Percentiles rank a stretch among this genome's conserved stretches.
Conservation (phyloP, 1,140 invertebrate species). For the Zaprionus nigranus region DNA sequence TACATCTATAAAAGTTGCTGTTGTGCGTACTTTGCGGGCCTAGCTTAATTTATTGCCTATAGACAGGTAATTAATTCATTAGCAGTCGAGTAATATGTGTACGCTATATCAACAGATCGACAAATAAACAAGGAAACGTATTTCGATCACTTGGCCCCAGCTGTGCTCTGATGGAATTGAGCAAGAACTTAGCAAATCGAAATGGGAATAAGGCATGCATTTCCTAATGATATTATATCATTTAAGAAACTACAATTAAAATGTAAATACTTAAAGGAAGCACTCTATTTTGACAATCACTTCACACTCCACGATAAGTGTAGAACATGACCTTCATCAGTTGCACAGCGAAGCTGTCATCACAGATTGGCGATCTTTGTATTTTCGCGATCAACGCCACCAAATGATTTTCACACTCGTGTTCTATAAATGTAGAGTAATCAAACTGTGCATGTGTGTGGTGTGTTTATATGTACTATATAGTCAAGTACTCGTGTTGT, state of each 20-base stretch:
- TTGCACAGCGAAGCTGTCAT: conserved; percentile 24
- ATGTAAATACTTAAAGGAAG: conserved; percentile 8
- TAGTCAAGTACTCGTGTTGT: not conserved
- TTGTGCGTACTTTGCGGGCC: conserved; percentile 15
- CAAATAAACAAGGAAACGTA: conserved; percentile 40
- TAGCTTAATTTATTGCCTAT: conserved; percentile 43
- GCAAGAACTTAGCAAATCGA: not conserved
- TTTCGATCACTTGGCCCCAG: conserved; percentile 20
- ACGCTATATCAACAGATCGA: conserved; percentile 38
- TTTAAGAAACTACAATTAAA: conserved; percentile 1
- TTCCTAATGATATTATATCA: not conserved
- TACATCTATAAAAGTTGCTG: conserved; percentile 3
- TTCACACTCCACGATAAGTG: conserved; percentile 13
- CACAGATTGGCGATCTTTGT: conserved; percentile 30
- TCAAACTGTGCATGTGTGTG: not conserved
- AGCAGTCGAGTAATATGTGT: conserved; percentile 31
- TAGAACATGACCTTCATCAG: conserved; percentile 21
- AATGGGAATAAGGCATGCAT: not conserved
- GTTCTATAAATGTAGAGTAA: conserved; percentile 14
- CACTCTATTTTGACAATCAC: conserved; percentile 14
- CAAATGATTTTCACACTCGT: conserved; percentile 12
- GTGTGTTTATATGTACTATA: not conserved
- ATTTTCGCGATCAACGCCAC: not conserved
- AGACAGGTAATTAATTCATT: conserved; percentile 77
- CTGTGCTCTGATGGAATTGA: conserved; percentile 22